Conservation (phyloP, 2,888 invertebrate genomes). For the Andrena fulva region DNA sequence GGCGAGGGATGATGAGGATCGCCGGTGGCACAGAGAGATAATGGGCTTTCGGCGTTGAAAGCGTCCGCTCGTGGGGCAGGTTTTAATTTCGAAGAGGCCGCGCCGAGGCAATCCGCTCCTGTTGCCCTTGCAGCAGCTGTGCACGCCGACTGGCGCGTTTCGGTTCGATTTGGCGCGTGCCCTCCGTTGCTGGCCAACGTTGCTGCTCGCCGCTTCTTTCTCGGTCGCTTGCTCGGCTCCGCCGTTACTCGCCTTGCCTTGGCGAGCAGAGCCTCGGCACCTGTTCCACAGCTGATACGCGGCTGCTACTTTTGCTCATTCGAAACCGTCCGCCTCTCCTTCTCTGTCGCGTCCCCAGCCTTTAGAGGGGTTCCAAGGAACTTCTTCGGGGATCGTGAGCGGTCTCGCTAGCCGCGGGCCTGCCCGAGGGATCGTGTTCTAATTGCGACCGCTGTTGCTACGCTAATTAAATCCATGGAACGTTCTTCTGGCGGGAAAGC, state of each 20-base stretch:
- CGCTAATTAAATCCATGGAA: not conserved
- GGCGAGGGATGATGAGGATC: not conserved
- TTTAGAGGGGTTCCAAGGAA: not conserved
- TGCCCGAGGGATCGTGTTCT: constrained; percentile 20
- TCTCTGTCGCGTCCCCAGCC: not conserved
- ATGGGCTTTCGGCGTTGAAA: constrained; percentile 72
- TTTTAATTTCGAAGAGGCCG: constrained; percentile 77
- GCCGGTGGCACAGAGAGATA: constrained; percentile 48
- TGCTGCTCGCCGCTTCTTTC: constrained; percentile 33
- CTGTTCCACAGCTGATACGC: constrained; percentile 84
- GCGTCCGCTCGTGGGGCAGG: constrained; percentile 71
- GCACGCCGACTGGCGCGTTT: constrained; percentile 76
- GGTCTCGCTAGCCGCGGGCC: not conserved
- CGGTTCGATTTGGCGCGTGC: constrained; percentile 83
- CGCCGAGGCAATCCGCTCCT: constrained; percentile 46
- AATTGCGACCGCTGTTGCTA: not conserved
- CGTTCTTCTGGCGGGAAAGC: not conserved
- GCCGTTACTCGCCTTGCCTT: constrained; percentile 50
- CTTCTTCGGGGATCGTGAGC: not conserved
- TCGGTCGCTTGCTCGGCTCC: constrained; percentile 51
- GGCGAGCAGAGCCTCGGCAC: constrained; percentile 76
- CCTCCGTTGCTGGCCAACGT: constrained; percentile 62
- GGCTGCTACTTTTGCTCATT: constrained; percentile 71
- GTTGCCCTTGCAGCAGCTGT: constrained; percentile 75
- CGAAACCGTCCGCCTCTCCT: constrained; percentile 31